These are phyloP conservation scores for Wasmannia auropunctata DNA, from an alignment of 1,140 invertebrate genomes.

Conservation along the genomic window DNA sequence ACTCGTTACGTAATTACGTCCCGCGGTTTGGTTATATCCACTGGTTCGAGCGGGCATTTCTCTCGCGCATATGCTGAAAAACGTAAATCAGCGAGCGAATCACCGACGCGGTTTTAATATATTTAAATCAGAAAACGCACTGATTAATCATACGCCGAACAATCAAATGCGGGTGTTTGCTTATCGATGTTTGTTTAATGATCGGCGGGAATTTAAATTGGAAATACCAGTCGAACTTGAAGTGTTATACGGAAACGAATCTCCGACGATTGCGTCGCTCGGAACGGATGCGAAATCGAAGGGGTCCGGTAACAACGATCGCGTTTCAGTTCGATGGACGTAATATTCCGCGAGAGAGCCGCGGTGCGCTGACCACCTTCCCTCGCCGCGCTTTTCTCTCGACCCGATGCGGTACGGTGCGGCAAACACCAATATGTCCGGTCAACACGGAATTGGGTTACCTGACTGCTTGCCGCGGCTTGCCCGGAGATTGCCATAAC, in stretches of 20 bases:
- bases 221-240: background rate
- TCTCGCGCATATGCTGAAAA: background rate
- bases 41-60: background rate
- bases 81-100: background rate
- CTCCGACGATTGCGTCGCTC: background rate
- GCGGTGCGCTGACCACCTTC: conserved; percentile 1
- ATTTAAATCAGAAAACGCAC: background rate
- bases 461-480: conserved; percentile 22
- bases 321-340: conserved; percentile 39
- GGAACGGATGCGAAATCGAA: conserved; percentile 18
- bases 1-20: conserved; percentile 34
- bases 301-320: conserved; percentile 24
- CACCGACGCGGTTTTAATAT: background rate
- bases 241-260: conserved; percentile 8
- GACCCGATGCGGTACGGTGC: background rate
- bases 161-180: background rate
- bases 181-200: background rate
- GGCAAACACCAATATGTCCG: conserved; percentile 31
- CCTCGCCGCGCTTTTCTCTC: conserved; percentile 27
- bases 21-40: conserved; percentile 12
- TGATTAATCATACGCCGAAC: background rate
- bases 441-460: conserved; percentile 63
- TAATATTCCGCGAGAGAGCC: conserved; percentile 18
- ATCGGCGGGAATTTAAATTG: conserved; percentile 6
- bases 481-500: conserved; percentile 61